Evolutionary conservation across 2,113 vertebrate genomes (phyloP), one percentile per base, ranked within the genome.

Genomic region (Pithys albifrons): DNA sequence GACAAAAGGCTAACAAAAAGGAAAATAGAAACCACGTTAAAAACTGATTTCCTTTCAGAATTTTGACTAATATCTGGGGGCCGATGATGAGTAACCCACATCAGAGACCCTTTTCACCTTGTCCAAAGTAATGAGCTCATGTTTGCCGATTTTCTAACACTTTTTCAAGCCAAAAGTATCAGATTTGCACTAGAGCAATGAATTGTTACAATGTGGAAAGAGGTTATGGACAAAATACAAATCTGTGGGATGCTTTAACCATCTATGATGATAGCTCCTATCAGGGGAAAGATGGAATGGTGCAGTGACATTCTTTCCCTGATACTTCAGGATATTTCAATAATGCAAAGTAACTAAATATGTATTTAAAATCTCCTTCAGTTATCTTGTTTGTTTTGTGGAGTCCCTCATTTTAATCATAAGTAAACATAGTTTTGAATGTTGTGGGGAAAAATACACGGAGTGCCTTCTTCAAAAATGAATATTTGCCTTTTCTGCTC

Each of bases 91-190:
- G 33, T 39, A n/a, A 58, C 84, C 52, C 65, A 69, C 91, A 90
- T 74, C 58, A 89, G 94, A 91, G 84, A 83, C 59, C 73, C 62
- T 86, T 89, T 75, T 84, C 89, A 91, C 95, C 87, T 92, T 86
- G 62, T 67, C 94, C 70, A 84, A 70, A 91, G 65, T 93, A 90
- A 94, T 96, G 95, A 97, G 71, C 81, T 96, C 92, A 92, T 73
- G 37, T 82, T 92, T 93, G 69, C 91, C 95, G 69, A 85, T 49
- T 75, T 67, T 82, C 58, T 45, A 81, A 90, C 77, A 43, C 75
- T 64, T 79, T 66, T 92, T 90, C 78, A 59, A 74, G 80, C 76
- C 96, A 93, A 51, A 86, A 43, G 43, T 90, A 74, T 95, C 70
- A 69, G 48, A 84, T 94, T 95, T 92, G 61, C 62, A 71, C 81